Base-by-base conservation (phyloP, 2,113 vertebrate species). In the Hydropotes inermis region DNA sequence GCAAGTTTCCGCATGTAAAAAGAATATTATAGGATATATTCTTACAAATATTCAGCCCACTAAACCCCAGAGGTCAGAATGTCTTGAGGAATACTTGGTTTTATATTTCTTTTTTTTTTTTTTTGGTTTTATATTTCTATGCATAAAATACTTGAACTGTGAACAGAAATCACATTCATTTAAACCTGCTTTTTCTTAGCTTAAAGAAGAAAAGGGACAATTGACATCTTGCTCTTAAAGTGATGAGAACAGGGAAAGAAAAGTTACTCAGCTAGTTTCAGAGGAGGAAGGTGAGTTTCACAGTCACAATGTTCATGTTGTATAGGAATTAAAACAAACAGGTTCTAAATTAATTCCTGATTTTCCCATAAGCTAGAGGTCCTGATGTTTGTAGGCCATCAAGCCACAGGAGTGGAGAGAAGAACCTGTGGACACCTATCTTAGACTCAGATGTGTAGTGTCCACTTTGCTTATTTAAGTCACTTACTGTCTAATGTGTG, bases 251-350 rank as follows among this genome's bases (percentile, higher is more conserved):
- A 55, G 30, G n/a, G 85, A 43, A 79, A 58, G 74, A 58, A 45
- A 39, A 81, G 52, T 47, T 8, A 39, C 57, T 27, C 13, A 50
- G 28, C 15, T 91, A 55, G 6, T 15, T 67, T 55, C 28, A 67
- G 55, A 57, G 28, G 61, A 90, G 27, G 64, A 89, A 96, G 87
- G 92, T 95, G 70, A 96, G 58, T 76, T 94, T 97, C 60, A 90
- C 43, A 76, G 16, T 74, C 33, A 30, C 3, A 27, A n/a, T 54
- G 36, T n/a, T 92, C 54, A 1, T 52, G 55, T 52, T 2, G 0
- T 4, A 13, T 21, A 12, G 2, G 12, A 64, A 28, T 79, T n/a
- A 64, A 27, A 76, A 54, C 21, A 15, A 67, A 64, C 0, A 0
- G 16, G 0, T 45, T 79, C 47, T 36, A 36, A 58, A 12, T 88